These are phyloP conservation scores for Trypoxylus dichotomus DNA, from an alignment of 1,140 invertebrate genomes.

Conservation along the genomic window DNA sequence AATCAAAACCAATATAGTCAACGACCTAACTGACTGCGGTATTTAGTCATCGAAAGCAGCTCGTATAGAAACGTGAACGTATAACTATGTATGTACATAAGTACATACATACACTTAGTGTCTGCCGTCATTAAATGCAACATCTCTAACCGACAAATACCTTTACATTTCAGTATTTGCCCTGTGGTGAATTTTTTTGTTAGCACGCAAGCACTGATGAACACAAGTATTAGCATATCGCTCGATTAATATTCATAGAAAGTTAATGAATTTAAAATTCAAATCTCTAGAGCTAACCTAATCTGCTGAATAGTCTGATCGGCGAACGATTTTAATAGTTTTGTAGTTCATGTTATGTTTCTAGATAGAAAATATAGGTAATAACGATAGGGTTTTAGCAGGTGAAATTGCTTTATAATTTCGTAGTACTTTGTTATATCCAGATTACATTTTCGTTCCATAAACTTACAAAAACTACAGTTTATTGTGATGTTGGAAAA, in stretches of 20 bases:
- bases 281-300: background rate
- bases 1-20: background rate
- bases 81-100: background rate
- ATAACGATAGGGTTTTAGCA: too few species aligned
- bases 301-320: background rate
- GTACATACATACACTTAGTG: background rate
- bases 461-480: too few species aligned
- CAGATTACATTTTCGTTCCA: too few species aligned
- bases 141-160: background rate
- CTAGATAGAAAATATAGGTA: too few species aligned
- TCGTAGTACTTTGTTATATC: too few species aligned
- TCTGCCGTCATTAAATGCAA: background rate
- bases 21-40: background rate
- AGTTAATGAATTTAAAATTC: background rate
- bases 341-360: too few species aligned
- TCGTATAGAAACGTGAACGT: background rate
- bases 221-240: background rate
- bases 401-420: too few species aligned
- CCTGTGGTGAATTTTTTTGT: background rate
- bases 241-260: slow-evolving; percentile 1
- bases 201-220: background rate
- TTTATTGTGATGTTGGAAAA: too few species aligned
- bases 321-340: background rate
- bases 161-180: background rate
- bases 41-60: background rate